Conservation (phyloP, 2,797 vertebrate species). For the Tokudaia tokunoshimensis region DNA sequence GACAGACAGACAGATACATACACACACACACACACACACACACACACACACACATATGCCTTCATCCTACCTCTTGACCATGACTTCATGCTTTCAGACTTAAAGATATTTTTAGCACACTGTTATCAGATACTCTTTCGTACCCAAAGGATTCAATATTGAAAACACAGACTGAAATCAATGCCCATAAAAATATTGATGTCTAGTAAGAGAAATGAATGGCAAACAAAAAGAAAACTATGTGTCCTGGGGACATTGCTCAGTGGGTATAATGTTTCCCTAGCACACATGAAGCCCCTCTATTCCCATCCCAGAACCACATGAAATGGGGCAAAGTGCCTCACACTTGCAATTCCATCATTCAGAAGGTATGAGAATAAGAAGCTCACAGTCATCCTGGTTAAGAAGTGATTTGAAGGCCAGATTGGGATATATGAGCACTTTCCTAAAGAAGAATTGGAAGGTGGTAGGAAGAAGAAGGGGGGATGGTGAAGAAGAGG, state of each 20-base stretch:
- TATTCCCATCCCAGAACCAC: neutral
- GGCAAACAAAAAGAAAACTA: neutral
- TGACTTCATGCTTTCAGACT: slow-evolving; percentile 69
- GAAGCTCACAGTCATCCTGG: neutral
- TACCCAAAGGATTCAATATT: neutral
- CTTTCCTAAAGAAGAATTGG: neutral
- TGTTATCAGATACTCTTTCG: neutral
- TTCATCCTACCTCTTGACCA: slow-evolving; percentile 67
- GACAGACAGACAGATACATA: neutral
- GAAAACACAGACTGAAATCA: slow-evolving; percentile 7
- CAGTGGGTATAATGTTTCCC: neutral
- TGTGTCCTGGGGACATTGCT: neutral
- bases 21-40: slow-evolving; percentile 48
- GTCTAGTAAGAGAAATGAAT: neutral
- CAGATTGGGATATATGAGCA: neutral
- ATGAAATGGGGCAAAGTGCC: neutral
- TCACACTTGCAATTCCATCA: neutral
- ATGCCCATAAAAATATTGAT: neutral
- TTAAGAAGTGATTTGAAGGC: neutral
- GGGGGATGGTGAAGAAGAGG: neutral
- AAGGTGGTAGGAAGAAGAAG: neutral
- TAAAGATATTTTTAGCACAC: neutral
- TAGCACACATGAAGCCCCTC: no score
- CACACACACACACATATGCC: slow-evolving; percentile 40
- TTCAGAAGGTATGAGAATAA: neutral